A percentile compares a stretch with the other conserved stretches of the same genome.
These are phyloP conservation scores for Bombylius major DNA, from an alignment of 2,888 invertebrate species.

Conservation along the genomic window DNA sequence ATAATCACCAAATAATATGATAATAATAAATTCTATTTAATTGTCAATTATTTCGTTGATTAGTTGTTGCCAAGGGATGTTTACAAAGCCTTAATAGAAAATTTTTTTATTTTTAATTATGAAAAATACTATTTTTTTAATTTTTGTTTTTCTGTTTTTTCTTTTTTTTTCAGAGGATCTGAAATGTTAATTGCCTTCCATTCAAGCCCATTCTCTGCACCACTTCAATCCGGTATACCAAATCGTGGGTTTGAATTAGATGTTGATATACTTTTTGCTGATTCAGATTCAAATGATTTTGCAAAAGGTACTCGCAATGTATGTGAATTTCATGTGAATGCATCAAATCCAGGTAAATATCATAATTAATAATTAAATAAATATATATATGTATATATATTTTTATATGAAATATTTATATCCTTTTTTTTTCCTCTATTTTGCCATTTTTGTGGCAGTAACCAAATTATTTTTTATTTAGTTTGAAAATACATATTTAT, in stretches of 20 bases:
- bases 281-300: slow-evolving; percentile 76
- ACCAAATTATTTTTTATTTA: no score
- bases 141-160: not conserved
- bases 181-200: slow-evolving; percentile 81
- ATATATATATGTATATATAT: slow-evolving; percentile 4
- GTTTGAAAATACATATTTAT: no score
- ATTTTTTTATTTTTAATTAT: no score
- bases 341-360: slow-evolving; percentile 42
- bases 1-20: no score
- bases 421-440: no score
- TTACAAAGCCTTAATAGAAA: no score
- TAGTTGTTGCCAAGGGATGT: no score
- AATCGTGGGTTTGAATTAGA: slow-evolving; percentile 72
- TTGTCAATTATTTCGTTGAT: no score
- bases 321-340: slow-evolving; percentile 67
- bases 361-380: not conserved
- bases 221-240: slow-evolving; percentile 52
- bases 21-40: no score
- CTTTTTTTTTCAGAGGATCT: slow-evolving; percentile 45
- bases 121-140: no score
- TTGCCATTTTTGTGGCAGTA: no score
- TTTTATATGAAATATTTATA: no score
- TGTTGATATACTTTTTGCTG: slow-evolving; percentile 78
- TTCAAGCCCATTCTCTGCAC: slow-evolving; percentile 72
- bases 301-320: slow-evolving; percentile 42